Conservation (phyloP, 2,888 invertebrate species). For the Erebia aethiops region DNA sequence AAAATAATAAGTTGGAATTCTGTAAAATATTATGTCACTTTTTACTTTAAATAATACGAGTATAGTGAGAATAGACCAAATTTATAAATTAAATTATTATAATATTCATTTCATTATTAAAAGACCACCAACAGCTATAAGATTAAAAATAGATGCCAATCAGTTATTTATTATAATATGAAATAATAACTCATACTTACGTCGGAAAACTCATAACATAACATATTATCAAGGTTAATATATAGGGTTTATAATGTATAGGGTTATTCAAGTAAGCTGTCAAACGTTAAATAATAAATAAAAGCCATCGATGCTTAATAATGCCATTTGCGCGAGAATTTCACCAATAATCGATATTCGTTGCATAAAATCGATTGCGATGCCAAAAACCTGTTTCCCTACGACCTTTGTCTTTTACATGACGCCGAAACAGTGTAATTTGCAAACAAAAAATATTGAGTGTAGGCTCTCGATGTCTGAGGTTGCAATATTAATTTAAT, state of each 20-base stretch:
- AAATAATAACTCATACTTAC: neutral
- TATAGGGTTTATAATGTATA: too few species aligned
- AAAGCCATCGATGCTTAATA: conserved; percentile 46
- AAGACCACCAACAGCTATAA: neutral
- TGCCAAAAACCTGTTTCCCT: conserved; percentile 57
- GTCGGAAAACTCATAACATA: neutral
- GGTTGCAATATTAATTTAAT: conserved; percentile 42
- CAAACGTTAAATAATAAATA: conserved; percentile 30
- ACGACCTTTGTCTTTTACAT: conserved; percentile 66
- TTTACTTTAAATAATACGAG: too few species aligned
- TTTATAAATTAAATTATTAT: neutral
- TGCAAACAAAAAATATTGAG: conserved; percentile 45
- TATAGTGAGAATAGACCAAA: too few species aligned
- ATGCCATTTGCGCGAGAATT: conserved; percentile 54
- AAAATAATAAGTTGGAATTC: too few species aligned
- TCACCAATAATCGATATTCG: conserved; percentile 58
- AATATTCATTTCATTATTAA: neutral
- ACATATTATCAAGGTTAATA: neutral
- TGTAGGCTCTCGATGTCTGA: conserved; percentile 42
- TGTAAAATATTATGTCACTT: too few species aligned
- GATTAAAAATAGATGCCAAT: neutral
- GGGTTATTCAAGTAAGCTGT: conserved; percentile 10
- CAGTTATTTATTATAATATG: neutral
- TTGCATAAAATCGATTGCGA: conserved; percentile 70
- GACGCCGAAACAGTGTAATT: conserved; percentile 41